These are phyloP conservation scores for Drosophila kanapiae DNA, from an alignment of 1,140 invertebrate genomes.

Conservation along the genomic window DNA sequence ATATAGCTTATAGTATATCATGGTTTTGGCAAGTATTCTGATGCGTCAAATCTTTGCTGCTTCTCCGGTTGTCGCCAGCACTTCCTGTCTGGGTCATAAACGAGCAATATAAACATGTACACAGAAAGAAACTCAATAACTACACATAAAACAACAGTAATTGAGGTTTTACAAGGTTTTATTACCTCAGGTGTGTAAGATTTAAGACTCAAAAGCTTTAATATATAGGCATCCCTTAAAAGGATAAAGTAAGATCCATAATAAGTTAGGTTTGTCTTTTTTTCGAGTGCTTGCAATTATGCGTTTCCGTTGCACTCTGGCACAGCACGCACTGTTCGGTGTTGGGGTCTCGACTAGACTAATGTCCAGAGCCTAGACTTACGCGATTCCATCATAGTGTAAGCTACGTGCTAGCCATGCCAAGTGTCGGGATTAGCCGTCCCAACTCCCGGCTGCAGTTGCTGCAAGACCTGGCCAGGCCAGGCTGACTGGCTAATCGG, in stretches of 20 bases:
- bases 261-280: not conserved
- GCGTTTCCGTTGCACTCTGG: conserved; percentile 52
- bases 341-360: conserved; percentile 34
- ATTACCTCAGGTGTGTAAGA: not conserved
- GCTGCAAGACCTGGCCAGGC: conserved; percentile 39
- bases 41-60: conserved; percentile 49
- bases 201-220: too few relatives aligned
- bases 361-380: conserved; percentile 16
- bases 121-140: not conserved
- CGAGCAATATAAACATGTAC: conserved; percentile 12
- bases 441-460: conserved; percentile 35
- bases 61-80: conserved; percentile 46
- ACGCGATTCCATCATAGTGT: conserved; percentile 9
- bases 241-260: too few relatives aligned
- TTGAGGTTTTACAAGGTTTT: too few relatives aligned
- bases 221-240: not conserved
- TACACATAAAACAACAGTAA: too few relatives aligned
- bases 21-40: conserved; percentile 58
- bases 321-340: conserved; percentile 7
- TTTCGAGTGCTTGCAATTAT: conserved; percentile 25
- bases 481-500: conserved; percentile 49
- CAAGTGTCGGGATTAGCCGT: conserved; percentile 52
- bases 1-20: conserved; percentile 3
- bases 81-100: conserved; percentile 71
- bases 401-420: conserved; percentile 67